A percentile compares a stretch with the other conserved stretches of the same genome.
phyloP scores from a whole-genome alignment of 2,888 invertebrate species.

The Pelosia muscerda region DNA sequence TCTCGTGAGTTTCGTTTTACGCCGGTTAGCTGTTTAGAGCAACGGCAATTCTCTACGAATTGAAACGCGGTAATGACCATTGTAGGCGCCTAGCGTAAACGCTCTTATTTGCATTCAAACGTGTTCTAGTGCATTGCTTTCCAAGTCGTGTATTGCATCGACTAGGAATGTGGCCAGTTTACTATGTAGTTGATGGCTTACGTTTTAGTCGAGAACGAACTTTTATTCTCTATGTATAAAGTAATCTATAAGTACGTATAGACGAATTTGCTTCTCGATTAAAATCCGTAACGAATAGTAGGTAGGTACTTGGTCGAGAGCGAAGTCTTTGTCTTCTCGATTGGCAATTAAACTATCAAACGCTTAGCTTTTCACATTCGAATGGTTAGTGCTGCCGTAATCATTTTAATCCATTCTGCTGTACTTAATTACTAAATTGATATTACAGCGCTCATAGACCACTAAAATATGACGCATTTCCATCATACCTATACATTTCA shows the following conservation, averaged over 20 bases:
- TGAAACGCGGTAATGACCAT: slow-evolving; percentile 82
- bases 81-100: slow-evolving; percentile 76
- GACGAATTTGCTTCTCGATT: slow-evolving; percentile 47
- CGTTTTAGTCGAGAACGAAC: slow-evolving; percentile 51
- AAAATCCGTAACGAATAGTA: slow-evolving; percentile 46
- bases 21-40: slow-evolving; percentile 77
- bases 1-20: slow-evolving; percentile 72
- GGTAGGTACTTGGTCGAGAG: slow-evolving; percentile 42
- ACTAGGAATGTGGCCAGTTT: slow-evolving; percentile 63
- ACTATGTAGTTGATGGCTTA: slow-evolving; percentile 55
- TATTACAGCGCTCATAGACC: slow-evolving; percentile 8
- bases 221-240: slow-evolving; percentile 45
- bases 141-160: slow-evolving; percentile 55
- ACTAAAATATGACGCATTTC: slow-evolving; percentile 27
- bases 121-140: slow-evolving; percentile 71
- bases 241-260: slow-evolving; percentile 51
- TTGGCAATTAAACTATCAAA: slow-evolving; percentile 57
- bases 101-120: slow-evolving; percentile 81
- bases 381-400: slow-evolving; percentile 45
- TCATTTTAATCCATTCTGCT: slow-evolving; percentile 29
- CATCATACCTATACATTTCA: slow-evolving; percentile 38
- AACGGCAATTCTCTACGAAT: slow-evolving; percentile 70
- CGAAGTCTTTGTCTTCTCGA: slow-evolving; percentile 59
- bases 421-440: slow-evolving; percentile 7
- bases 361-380: slow-evolving; percentile 48